Conservation (phyloP, 1,140 invertebrate genomes). For the Bathynomus jamesi region DNA sequence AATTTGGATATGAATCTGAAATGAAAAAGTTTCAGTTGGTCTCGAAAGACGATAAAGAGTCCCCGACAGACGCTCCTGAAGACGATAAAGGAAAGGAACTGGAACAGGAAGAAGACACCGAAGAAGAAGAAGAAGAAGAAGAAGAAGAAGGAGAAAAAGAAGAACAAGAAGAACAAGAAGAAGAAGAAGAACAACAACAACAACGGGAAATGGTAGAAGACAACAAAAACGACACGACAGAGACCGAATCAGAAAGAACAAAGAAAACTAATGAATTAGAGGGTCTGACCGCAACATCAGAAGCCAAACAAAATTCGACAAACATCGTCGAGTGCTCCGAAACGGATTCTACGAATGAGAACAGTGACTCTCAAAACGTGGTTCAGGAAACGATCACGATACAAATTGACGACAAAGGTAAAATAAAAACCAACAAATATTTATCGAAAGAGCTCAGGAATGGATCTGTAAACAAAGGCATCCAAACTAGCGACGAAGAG, state of each 20-base stretch:
- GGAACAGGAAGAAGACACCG: background rate
- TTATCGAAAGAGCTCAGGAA: too few relatives aligned
- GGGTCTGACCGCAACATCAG: too few relatives aligned
- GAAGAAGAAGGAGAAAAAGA: background rate
- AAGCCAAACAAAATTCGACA: too few relatives aligned
- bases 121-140: background rate
- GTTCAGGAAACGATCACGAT: too few relatives aligned
- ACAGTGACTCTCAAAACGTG: too few relatives aligned
- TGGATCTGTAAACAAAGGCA: too few relatives aligned
- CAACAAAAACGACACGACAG: background rate
- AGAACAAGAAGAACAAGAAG: background rate
- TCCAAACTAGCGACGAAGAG: too few relatives aligned
- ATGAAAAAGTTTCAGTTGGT: constrained; percentile 1
- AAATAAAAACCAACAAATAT: too few relatives aligned
- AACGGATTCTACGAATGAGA: too few relatives aligned
- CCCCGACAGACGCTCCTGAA: background rate
- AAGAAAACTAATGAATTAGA: too few relatives aligned
- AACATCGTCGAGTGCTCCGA: too few relatives aligned
- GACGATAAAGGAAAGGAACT: background rate
- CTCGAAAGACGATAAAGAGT: background rate
- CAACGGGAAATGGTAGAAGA: background rate
- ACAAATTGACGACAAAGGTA: too few relatives aligned
- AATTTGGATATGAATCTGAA: constrained; percentile 11
- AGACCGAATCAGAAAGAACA: constrained; percentile 8
- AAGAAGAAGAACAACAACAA: background rate